These are phyloP conservation scores for Hypselothyrea guttata DNA, from an alignment of 2,888 invertebrate species.

Conservation along the genomic window DNA sequence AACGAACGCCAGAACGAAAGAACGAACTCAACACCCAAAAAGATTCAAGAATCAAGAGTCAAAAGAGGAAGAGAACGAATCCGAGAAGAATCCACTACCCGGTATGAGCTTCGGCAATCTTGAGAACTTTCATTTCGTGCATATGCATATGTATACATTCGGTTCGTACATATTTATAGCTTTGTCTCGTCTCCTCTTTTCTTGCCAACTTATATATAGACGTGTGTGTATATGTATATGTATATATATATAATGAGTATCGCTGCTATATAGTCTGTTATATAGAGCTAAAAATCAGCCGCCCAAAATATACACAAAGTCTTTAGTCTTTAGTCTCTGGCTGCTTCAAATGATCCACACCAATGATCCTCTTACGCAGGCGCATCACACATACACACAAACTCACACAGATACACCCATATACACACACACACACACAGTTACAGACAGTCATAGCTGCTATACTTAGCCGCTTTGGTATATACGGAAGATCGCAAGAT, in stretches of 20 bases:
- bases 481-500: slow-evolving; percentile 58
- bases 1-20: slow-evolving; percentile 18
- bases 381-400: slow-evolving; percentile 41
- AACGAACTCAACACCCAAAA: slow-evolving; percentile 22
- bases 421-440: slow-evolving; percentile 1
- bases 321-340: slow-evolving; percentile 32
- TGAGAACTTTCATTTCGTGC: slow-evolving; percentile 61
- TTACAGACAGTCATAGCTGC: slow-evolving; percentile 26
- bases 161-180: slow-evolving; percentile 66
- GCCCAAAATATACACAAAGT: slow-evolving; percentile 57
- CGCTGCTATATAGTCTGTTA: slow-evolving; percentile 29
- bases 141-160: slow-evolving; percentile 30
- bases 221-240: slow-evolving; percentile 24
- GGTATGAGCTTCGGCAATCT: slow-evolving; percentile 14
- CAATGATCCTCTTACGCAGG: slow-evolving; percentile 63
- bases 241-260: slow-evolving; percentile 25
- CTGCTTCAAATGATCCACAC: slow-evolving; percentile 55
- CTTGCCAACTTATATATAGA: slow-evolving; percentile 38
- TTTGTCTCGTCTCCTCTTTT: slow-evolving; percentile 68
- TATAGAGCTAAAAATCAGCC: slow-evolving; percentile 49
- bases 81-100: slow-evolving; percentile 3
- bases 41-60: slow-evolving; percentile 36
- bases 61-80: slow-evolving; percentile 31
- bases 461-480: slow-evolving; percentile 65
- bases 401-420: slow-evolving; percentile 18